A percentile compares a stretch with the other conserved stretches of the same genome.
Evolutionary conservation across 2,888 invertebrate genomes (phyloP).

Genomic region (Phasia obesa): DNA sequence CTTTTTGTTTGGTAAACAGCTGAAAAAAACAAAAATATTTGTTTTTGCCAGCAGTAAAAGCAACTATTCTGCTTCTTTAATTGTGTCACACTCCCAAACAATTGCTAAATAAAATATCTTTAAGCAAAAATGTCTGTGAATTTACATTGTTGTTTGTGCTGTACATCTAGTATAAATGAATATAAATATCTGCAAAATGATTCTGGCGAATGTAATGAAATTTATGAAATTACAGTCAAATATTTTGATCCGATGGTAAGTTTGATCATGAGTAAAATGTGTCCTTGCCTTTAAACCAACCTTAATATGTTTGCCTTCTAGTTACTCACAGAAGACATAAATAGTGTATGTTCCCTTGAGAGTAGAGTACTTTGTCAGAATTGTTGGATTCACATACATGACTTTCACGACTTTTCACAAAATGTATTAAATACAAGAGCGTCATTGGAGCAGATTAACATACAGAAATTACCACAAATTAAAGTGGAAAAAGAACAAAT

Average conservation of each 20-base stretch:
- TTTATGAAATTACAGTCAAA: conserved; percentile 53
- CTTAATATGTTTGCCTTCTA: background rate
- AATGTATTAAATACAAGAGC: conserved; percentile 24
- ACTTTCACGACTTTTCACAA: conserved; percentile 51
- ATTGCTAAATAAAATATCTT: too few relatives aligned
- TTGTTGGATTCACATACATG: conserved; percentile 56
- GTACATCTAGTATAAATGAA: background rate
- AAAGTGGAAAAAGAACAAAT: conserved; percentile 16
- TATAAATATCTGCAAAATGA: conserved; percentile 49
- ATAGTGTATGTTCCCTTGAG: background rate
- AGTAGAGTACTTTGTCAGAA: conserved; percentile 35
- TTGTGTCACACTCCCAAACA: too few relatives aligned
- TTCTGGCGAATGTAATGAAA: conserved; percentile 39
- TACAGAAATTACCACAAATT: conserved; percentile 7
- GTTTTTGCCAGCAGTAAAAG: too few relatives aligned
- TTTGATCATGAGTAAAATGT: background rate
- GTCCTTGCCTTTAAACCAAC: background rate
- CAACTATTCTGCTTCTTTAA: too few relatives aligned
- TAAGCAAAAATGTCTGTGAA: conserved; percentile 34
- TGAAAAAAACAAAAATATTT: too few relatives aligned
- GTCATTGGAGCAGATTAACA: background rate
- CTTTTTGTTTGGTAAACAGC: too few relatives aligned
- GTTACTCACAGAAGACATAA: conserved; percentile 20
- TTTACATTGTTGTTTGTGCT: conserved; percentile 48
- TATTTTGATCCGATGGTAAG: conserved; percentile 61